phyloP scores from a whole-genome alignment of 2,113 vertebrate genomes.

The Typhlomys cinereus region DNA sequence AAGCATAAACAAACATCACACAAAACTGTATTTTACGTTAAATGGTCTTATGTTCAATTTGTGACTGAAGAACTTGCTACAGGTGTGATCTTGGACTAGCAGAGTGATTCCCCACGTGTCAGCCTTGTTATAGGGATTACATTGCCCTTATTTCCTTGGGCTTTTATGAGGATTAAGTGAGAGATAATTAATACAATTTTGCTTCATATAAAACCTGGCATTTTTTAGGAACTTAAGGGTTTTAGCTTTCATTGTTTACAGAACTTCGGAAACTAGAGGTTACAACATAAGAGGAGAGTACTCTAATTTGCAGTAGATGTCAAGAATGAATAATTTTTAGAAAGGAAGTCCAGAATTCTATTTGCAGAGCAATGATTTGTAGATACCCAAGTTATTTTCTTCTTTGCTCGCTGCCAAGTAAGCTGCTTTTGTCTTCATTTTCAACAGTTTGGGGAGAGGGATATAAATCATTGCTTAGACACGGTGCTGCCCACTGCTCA shows the following conservation, averaged over 20 bases:
- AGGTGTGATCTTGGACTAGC: neutral
- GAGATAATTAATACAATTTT: neutral
- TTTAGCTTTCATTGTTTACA: neutral
- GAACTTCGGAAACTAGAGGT: constrained; percentile 25
- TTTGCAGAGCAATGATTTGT: neutral
- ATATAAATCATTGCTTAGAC: neutral
- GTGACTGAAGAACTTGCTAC: neutral
- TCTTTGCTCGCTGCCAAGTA: neutral
- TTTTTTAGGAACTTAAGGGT: neutral
- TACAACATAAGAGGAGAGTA: neutral
- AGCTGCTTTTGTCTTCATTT: neutral
- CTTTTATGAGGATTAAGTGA: neutral
- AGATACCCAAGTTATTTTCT: neutral
- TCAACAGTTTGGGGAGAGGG: neutral
- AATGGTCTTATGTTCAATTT: neutral
- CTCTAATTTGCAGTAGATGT: neutral
- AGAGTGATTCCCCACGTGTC: neutral
- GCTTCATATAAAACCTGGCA: neutral
- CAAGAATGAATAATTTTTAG: neutral
- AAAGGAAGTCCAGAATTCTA: neutral
- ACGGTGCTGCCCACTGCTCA: neutral
- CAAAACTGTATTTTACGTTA: neutral
- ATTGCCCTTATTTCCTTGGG: neutral
- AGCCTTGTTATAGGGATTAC: neutral
- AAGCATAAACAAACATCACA: neutral